phyloP scores from a whole-genome alignment of 2,797 vertebrate species.

The Antrozous pallidus region DNA sequence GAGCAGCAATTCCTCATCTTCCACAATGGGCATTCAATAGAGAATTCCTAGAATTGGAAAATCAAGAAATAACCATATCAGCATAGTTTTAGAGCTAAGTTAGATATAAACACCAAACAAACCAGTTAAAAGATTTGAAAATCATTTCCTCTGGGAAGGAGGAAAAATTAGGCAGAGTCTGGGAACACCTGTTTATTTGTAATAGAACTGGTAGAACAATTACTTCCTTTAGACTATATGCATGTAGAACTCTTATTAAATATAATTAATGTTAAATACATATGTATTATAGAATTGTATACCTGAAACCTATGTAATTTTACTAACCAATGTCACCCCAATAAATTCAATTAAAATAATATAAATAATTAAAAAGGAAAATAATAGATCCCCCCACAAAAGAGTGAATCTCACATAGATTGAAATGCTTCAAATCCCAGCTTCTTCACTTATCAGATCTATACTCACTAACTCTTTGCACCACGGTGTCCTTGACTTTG shows the following conservation, averaged over 20 bases:
- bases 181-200: rapidly evolving
- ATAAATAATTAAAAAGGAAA: not conserved
- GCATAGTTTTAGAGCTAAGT: not conserved
- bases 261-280: not conserved
- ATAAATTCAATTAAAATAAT: not conserved
- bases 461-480: not conserved
- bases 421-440: not conserved
- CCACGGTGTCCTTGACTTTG: not conserved
- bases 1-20: not conserved
- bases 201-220: not conserved
- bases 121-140: not conserved
- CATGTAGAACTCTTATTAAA: not conserved
- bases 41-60: not conserved
- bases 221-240: not conserved
- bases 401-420: not conserved
- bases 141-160: not conserved
- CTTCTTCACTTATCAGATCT: not conserved
- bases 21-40: not conserved
- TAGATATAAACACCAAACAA: not conserved
- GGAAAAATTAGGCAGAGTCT: not conserved
- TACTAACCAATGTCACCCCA: not conserved
- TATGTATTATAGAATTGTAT: not conserved
- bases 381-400: not conserved
- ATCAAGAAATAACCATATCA: not conserved
- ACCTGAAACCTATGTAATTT: not conserved